phyloP scores from a whole-genome alignment of 2,888 invertebrate genomes.

The Drosophila kambysellisi region DNA sequence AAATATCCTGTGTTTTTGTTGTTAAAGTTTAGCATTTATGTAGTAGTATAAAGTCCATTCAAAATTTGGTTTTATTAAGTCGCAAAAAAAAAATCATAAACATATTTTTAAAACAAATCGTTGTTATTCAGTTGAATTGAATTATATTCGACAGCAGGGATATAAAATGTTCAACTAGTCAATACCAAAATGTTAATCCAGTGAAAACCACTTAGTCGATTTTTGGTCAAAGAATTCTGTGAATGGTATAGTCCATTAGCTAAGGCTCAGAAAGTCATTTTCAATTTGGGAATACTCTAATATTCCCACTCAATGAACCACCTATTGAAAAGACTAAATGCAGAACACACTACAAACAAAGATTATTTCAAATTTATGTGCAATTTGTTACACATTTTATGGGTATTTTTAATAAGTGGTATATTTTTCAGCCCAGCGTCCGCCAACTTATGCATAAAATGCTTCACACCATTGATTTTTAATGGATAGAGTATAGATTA shows the following conservation, averaged over 20 bases:
- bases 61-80: neutral
- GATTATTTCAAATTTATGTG: slow-evolving; percentile 29
- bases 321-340: neutral
- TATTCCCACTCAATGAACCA: neutral
- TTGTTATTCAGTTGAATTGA: neutral
- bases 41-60: too few species aligned
- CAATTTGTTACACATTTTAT: slow-evolving; percentile 46
- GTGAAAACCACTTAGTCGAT: neutral
- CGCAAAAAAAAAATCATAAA: neutral
- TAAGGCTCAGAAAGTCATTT: neutral
- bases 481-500: slow-evolving; percentile 31
- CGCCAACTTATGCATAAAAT: slow-evolving; percentile 25
- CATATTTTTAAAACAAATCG: neutral
- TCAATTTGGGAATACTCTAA: neutral
- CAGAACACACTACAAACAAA: slow-evolving; percentile 2
- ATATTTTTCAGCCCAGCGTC: slow-evolving; percentile 13
- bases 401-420: slow-evolving; percentile 26
- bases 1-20: neutral
- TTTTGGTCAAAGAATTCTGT: neutral
- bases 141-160: neutral
- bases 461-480: neutral
- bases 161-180: neutral
- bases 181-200: neutral
- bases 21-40: too few species aligned
- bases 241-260: neutral